Percentiles rank a stretch among this genome's conserved stretches.
phyloP scores from a whole-genome alignment of 2,888 invertebrate genomes.

The Drosophila paranaensis region DNA sequence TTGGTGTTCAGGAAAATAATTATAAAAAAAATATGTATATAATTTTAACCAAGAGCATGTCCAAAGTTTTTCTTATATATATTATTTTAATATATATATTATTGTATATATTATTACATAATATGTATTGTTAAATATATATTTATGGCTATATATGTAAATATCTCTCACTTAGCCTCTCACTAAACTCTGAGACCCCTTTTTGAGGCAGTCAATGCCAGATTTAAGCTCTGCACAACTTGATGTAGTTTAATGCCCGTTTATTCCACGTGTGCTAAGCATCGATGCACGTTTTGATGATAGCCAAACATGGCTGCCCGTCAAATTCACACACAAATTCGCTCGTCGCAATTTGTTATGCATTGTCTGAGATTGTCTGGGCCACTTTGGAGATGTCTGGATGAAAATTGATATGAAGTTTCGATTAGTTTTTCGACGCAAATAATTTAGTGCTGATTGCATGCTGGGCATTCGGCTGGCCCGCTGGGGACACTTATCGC shows the following conservation, averaged over 20 bases:
- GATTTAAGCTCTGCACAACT: no score
- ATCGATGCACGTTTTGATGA: slow-evolving; percentile 52
- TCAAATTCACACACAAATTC: slow-evolving; percentile 38
- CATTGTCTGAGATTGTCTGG: slow-evolving; percentile 41
- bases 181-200: no score
- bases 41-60: no score
- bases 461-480: slow-evolving; percentile 11
- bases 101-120: no score
- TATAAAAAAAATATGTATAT: no score
- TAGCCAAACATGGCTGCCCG: slow-evolving; percentile 31
- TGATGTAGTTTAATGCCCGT: neutral
- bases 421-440: slow-evolving; percentile 39
- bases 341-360: slow-evolving; percentile 56
- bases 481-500: slow-evolving; percentile 59
- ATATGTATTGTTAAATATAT: no score
- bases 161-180: no score
- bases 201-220: no score
- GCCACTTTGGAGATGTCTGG: neutral
- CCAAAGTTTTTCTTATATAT: no score
- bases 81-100: no score
- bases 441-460: slow-evolving; percentile 59
- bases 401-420: slow-evolving; percentile 16
- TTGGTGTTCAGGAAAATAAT: no score
- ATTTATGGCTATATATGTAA: no score
- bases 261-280: slow-evolving; percentile 45